These are phyloP conservation scores for Liparis tanakae DNA, from an alignment of 2,797 vertebrate species.

Conservation along the genomic window DNA sequence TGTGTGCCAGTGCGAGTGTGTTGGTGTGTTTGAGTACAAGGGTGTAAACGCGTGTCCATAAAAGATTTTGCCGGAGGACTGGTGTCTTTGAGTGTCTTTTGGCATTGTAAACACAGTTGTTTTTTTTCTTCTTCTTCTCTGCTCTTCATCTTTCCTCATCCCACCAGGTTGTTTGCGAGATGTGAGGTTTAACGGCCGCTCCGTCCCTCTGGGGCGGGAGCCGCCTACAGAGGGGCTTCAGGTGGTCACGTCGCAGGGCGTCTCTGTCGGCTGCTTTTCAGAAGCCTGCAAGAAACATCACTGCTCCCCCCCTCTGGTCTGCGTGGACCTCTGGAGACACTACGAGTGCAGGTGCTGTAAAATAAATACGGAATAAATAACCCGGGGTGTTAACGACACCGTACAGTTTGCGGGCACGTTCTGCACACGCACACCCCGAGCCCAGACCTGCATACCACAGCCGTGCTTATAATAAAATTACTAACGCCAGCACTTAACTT, in stretches of 20 bases:
- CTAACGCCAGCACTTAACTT: constrained; percentile 6
- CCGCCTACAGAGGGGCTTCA: constrained; percentile 79
- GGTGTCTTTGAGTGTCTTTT: constrained; percentile 46
- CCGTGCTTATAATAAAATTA: constrained; percentile 33
- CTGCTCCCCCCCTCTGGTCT: constrained; percentile 87
- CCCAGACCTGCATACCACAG: constrained; percentile 8
- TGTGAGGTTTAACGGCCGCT: constrained; percentile 86
- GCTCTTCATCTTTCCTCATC: not conserved
- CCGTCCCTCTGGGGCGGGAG: constrained; percentile 81
- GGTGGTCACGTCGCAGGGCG: constrained; percentile 83
- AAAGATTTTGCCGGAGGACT: constrained; percentile 64
- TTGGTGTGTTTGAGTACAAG: constrained; percentile 36
- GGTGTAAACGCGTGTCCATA: constrained; percentile 49
- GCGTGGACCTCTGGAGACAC: constrained; percentile 90
- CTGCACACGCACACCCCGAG: constrained; percentile 1
- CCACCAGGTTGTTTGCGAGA: constrained; percentile 88
- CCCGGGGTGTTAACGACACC: constrained; percentile 22
- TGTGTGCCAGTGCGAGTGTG: constrained; percentile 35
- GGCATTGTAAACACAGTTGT: constrained; percentile 29
- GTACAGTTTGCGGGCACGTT: constrained; percentile 17
- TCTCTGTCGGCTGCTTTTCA: constrained; percentile 87
- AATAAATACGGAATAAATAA: constrained; percentile 38
- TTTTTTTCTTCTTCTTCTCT: not conserved
- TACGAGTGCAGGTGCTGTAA: constrained; percentile 88
- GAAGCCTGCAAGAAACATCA: constrained; percentile 88